These are phyloP conservation scores for Cydia amplana DNA, from an alignment of 1,140 invertebrate species.

Conservation along the genomic window DNA sequence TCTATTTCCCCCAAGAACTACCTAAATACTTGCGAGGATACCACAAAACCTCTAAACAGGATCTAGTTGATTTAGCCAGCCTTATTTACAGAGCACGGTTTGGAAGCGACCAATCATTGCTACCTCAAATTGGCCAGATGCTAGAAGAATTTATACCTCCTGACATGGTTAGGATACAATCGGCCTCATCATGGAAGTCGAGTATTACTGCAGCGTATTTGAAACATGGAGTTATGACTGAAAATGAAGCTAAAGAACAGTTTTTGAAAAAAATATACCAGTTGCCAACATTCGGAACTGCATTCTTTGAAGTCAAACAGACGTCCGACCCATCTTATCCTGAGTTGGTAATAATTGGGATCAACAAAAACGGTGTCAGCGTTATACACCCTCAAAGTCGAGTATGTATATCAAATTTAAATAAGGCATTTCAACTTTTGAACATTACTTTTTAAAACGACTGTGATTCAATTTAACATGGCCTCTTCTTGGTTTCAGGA, in stretches of 20 bases:
- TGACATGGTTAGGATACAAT: slow-evolving; percentile 87
- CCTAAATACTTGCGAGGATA: slow-evolving; percentile 95
- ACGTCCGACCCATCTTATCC: slow-evolving; percentile 91
- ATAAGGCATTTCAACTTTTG: too few species aligned
- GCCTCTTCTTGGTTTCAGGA: slow-evolving; percentile 80
- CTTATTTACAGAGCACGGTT: slow-evolving; percentile 90
- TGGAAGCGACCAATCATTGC: slow-evolving; percentile 83
- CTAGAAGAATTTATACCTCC: slow-evolving; percentile 89
- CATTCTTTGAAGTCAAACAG: slow-evolving; percentile 97
- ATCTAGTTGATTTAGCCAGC: slow-evolving; percentile 89
- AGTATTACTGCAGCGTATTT: slow-evolving; percentile 84
- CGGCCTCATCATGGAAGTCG: slow-evolving; percentile 91
- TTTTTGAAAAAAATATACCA: slow-evolving; percentile 91
- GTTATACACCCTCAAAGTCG: slow-evolving; percentile 93
- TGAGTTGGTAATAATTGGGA: slow-evolving; percentile 92
- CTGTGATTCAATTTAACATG: slow-evolving; percentile 9
- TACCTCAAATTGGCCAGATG: slow-evolving; percentile 83
- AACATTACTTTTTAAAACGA: neutral
- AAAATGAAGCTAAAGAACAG: slow-evolving; percentile 89
- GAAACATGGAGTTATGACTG: slow-evolving; percentile 80
- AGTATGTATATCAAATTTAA: slow-evolving; percentile 76
- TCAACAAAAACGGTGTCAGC: slow-evolving; percentile 94
- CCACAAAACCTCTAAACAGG: slow-evolving; percentile 89
- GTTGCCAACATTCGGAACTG: slow-evolving; percentile 95
- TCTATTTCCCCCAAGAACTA: slow-evolving; percentile 97